These are phyloP conservation scores for Siniperca knerii DNA, from an alignment of 2,113 vertebrate genomes.

Conservation along the genomic window DNA sequence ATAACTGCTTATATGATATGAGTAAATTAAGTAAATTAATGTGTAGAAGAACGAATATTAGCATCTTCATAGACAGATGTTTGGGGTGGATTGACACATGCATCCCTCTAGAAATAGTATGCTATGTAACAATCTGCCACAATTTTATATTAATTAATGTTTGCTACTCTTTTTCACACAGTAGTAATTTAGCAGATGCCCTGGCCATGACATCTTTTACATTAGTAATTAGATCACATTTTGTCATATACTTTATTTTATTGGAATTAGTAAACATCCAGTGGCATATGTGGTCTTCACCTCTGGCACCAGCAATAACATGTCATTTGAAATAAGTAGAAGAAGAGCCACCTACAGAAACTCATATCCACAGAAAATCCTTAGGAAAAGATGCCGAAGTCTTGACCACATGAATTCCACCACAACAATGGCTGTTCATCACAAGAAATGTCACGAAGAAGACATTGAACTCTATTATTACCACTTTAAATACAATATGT, in stretches of 20 bases:
- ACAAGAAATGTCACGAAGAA: background rate
- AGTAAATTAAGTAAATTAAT: background rate
- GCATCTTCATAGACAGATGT: background rate
- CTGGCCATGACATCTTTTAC: background rate
- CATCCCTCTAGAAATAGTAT: background rate
- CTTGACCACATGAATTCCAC: background rate
- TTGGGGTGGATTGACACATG: background rate
- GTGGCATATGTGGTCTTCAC: background rate
- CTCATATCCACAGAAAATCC: background rate
- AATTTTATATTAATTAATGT: background rate
- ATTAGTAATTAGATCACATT: too few species aligned
- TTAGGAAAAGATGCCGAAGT: background rate
- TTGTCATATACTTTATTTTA: background rate
- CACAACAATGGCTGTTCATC: background rate
- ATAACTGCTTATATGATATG: background rate
- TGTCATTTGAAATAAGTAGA: background rate
- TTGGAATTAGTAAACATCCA: background rate
- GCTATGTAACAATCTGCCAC: background rate
- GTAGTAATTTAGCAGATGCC: background rate
- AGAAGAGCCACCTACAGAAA: background rate
- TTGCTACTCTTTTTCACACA: background rate
- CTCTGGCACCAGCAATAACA: background rate
- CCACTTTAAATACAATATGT: conserved; percentile 30
- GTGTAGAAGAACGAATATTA: background rate
- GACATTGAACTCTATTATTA: conserved; percentile 33